Conservation (phyloP, 2,113 vertebrate species). For the Oxygymnocypris stewartii region DNA sequence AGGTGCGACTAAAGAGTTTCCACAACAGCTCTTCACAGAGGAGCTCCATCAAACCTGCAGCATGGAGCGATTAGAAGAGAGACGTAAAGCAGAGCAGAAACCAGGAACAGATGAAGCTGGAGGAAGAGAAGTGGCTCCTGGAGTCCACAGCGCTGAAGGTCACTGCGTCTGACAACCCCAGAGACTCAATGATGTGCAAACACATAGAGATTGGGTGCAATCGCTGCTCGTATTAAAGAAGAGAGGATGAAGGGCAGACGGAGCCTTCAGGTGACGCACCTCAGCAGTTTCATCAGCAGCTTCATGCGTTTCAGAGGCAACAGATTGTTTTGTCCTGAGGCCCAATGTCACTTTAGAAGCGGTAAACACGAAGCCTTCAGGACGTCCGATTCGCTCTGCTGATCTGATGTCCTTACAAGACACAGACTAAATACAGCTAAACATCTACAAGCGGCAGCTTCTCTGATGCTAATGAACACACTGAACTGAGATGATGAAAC, state of each 20-base stretch:
- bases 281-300: constrained; percentile 11
- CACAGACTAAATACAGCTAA: not conserved
- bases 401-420: not conserved
- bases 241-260: constrained; percentile 15
- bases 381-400: not conserved
- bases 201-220: not conserved
- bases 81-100: not conserved
- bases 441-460: not conserved
- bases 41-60: not conserved
- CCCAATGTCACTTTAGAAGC: not conserved
- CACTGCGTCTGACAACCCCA: not conserved
- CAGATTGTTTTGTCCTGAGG: constrained; percentile 29
- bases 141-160: not conserved
- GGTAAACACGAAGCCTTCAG: not conserved
- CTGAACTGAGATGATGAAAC: not conserved
- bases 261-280: constrained; percentile 10
- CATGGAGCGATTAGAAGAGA: not conserved
- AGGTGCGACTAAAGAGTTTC: not conserved
- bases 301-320: constrained; percentile 1
- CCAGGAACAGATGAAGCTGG: not conserved
- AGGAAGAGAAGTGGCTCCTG: not conserved
- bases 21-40: not conserved
- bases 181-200: not conserved
- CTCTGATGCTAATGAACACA: not conserved
- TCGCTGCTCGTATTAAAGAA: not conserved